phyloP scores from a whole-genome alignment of 2,113 vertebrate genomes.

The Lampris incognitus region DNA sequence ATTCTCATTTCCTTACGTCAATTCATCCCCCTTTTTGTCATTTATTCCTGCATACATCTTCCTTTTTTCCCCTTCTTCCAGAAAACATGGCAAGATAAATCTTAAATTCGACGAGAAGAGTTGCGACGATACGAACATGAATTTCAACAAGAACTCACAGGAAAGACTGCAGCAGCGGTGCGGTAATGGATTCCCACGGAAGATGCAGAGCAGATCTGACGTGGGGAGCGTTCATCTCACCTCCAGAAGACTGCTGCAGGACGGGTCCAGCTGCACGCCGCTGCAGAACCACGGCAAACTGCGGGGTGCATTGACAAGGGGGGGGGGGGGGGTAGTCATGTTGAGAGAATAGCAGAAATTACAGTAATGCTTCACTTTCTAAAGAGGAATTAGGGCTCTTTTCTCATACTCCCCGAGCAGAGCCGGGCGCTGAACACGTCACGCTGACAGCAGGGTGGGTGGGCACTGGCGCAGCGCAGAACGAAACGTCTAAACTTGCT shows the following conservation, averaged over 20 bases:
- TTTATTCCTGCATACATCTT: background rate
- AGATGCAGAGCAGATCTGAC: no score
- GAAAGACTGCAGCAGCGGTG: no score
- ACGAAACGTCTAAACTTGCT: slow-evolving; percentile 60
- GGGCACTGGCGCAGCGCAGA: slow-evolving; percentile 50
- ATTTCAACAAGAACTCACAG: no score
- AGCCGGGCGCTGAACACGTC: slow-evolving; percentile 41
- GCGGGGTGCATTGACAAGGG: no score
- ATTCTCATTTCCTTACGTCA: background rate
- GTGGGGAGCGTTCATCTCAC: no score
- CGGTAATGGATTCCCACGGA: no score
- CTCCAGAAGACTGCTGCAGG: no score
- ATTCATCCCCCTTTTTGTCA: background rate
- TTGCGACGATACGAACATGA: no score
- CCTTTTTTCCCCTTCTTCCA: no score
- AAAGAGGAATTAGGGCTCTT: slow-evolving; percentile 32
- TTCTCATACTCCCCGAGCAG: slow-evolving; percentile 36
- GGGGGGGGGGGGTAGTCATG: no score
- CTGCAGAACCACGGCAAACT: no score
- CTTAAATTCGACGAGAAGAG: background rate
- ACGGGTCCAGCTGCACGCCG: no score
- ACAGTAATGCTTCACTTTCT: slow-evolving; percentile 30
- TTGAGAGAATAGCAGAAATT: slow-evolving; percentile 24
- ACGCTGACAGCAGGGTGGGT: slow-evolving; percentile 57
- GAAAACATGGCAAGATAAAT: background rate